Evolutionary conservation across 2,113 vertebrate genomes (phyloP).

Genomic region (Trematocara marginatum): DNA sequence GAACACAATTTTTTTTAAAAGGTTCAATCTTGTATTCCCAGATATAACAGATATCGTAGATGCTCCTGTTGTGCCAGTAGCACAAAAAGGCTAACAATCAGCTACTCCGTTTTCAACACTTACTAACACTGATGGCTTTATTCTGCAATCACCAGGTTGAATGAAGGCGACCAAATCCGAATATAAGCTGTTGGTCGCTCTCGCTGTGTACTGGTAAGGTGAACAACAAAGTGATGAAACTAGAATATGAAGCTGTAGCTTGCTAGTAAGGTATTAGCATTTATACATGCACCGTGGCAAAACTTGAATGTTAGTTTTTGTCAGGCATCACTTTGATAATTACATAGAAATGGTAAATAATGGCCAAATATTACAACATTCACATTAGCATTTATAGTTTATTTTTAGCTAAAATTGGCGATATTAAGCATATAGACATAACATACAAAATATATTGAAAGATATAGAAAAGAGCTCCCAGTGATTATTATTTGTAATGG

Average conservation of each 20-base stretch:
- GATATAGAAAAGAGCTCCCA: not conserved
- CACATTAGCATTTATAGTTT: not conserved
- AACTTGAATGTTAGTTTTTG: not conserved
- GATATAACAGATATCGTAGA: not conserved
- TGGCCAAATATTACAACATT: not conserved
- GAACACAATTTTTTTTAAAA: not conserved
- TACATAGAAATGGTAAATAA: not conserved
- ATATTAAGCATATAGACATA: not conserved
- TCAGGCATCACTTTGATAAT: not conserved
- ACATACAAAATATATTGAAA: not conserved
- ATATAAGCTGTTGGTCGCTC: conserved; percentile 49
- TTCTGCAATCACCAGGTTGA: conserved; percentile 66
- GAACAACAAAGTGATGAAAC: not conserved
- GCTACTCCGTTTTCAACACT: not conserved
- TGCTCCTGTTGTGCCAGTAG: not conserved
- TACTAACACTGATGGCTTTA: conserved; percentile 10
- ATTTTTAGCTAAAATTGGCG: not conserved
- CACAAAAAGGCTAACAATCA: not conserved
- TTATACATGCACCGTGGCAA: not conserved
- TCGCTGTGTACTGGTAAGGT: conserved; percentile 50
- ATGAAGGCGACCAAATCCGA: conserved; percentile 71
- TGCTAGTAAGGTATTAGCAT: not conserved
- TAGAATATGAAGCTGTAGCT: not conserved
- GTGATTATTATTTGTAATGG: not conserved
- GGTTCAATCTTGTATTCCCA: not conserved